Evolutionary conservation across 2,888 invertebrate species (phyloP).

Genomic region (Caenorhabditis zanzibari): DNA sequence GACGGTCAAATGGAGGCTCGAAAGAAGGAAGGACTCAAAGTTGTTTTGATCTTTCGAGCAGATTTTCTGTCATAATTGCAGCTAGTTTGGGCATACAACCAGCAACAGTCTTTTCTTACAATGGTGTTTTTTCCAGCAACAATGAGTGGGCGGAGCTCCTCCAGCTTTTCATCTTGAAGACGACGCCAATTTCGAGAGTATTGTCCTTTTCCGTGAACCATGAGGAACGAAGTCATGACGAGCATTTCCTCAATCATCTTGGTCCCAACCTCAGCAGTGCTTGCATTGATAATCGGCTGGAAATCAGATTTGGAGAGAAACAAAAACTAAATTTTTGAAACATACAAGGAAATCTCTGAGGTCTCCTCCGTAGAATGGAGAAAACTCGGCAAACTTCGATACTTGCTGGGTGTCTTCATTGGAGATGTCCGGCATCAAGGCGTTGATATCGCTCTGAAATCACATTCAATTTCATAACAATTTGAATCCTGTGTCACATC

Average conservation of each 20-base stretch:
- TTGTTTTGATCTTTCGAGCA: too few relatives aligned
- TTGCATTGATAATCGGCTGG: background rate
- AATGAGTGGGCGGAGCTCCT: background rate
- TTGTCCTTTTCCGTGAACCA: background rate
- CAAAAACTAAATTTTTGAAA: background rate
- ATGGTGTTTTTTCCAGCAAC: background rate
- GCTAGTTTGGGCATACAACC: background rate
- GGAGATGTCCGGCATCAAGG: slow-evolving; percentile 1
- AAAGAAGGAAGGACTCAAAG: background rate
- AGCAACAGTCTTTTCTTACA: background rate
- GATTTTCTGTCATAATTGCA: too few relatives aligned
- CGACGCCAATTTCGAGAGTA: too few relatives aligned
- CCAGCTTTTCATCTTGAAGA: background rate
- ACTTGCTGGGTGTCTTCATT: background rate
- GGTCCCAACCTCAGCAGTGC: background rate
- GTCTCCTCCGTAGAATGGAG: background rate
- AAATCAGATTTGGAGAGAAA: background rate
- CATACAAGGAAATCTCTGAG: background rate
- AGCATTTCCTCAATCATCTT: background rate
- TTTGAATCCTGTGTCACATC: background rate
- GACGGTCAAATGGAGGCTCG: background rate
- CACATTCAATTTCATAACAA: too few relatives aligned
- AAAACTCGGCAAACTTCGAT: background rate
- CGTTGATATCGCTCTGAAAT: background rate
- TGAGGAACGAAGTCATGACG: background rate